Base-by-base conservation (phyloP, 2,888 invertebrate species). In the Andrena marginata region DNA sequence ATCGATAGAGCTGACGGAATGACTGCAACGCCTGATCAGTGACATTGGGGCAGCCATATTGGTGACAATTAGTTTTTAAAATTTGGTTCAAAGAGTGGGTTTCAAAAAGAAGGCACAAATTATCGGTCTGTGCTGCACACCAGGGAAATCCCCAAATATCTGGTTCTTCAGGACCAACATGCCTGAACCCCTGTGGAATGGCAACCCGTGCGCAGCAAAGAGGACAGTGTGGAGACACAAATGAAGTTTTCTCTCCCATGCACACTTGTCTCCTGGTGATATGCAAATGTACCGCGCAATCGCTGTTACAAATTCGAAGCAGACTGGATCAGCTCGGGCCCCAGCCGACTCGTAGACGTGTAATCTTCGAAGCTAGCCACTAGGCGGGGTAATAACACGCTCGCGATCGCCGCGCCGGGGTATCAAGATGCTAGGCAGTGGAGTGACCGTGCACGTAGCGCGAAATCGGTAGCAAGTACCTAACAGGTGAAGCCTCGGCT, bases 311-410 rank as follows among this genome's bases (percentile, higher is more conserved):
- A 89, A 89, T 89, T 89, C 85, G 89, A 81, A 82, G 82, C 72
- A 83, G 85, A 76, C 79, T 70, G 84, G 69, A 70, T 77, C 80
- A 65, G 77, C 81, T 80, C 48, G 67, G 77, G 75, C 82, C 80
- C 42, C 42, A n/a, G 35, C 42, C 65, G 49, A 67, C 51, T 49
- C 59, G 56, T 92, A 93, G 93, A 94, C 94, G 90, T 94, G 93
- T 94, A 93, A 94, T 94, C 94, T 93, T 92, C 90, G 85, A 80
- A 91, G 93, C 92, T 93, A 93, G 93, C 93, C 94, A 94, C 94
- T 94, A 93, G 94, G 94, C 94, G 94, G 93, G 93, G 92, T 94
- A 94, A 94, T 94, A 90, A 94, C 92, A 94, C 92, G 92, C 92
- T 92, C 91, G 83, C 87, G 91, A 91, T 90, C 88, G 84, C 86